phyloP scores from a whole-genome alignment of 2,113 vertebrate species.

The Entelurus aequoreus region DNA sequence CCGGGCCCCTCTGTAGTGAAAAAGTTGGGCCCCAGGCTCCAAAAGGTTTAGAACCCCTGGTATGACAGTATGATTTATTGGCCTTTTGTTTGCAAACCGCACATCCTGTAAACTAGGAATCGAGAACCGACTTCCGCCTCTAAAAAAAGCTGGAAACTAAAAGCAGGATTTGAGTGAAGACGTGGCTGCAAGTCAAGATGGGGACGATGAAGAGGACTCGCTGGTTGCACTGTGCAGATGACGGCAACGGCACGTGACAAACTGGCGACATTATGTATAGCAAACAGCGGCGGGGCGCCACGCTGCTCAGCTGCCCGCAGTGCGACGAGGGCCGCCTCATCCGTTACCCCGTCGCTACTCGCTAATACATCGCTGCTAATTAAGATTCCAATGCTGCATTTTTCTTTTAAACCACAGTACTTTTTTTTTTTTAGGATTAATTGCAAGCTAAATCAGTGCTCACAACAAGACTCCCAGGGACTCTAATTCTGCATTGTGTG shows the following conservation, averaged over 20 bases:
- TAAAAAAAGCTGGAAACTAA: too few species aligned
- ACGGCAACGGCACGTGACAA: conserved; percentile 67
- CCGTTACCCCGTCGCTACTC: conserved; percentile 64
- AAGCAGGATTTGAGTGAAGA: too few species aligned
- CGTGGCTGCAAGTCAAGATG: conserved; percentile 37
- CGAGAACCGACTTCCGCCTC: neutral
- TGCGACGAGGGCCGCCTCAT: conserved; percentile 66
- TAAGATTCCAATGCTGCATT: conserved; percentile 67
- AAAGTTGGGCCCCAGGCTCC: too few species aligned
- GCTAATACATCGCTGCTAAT: conserved; percentile 70
- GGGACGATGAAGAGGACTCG: conserved; percentile 35
- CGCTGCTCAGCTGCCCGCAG: conserved; percentile 63
- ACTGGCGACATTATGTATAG: conserved; percentile 65
- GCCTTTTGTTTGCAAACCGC: conserved; percentile 35
- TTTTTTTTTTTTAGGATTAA: conserved; percentile 51
- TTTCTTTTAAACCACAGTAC: conserved; percentile 66
- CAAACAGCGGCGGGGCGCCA: conserved; percentile 57
- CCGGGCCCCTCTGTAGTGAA: too few species aligned
- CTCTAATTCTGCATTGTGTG: conserved; percentile 34
- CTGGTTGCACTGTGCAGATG: conserved; percentile 51
- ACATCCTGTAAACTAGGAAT: conserved; percentile 10
- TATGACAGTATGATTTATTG: conserved; percentile 45
- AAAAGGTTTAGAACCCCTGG: too few species aligned
- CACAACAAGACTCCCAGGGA: conserved; percentile 31
- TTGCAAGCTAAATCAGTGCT: conserved; percentile 61